Base-by-base conservation (phyloP, 2,888 invertebrate species). In the Chrysolina oricalcia region DNA sequence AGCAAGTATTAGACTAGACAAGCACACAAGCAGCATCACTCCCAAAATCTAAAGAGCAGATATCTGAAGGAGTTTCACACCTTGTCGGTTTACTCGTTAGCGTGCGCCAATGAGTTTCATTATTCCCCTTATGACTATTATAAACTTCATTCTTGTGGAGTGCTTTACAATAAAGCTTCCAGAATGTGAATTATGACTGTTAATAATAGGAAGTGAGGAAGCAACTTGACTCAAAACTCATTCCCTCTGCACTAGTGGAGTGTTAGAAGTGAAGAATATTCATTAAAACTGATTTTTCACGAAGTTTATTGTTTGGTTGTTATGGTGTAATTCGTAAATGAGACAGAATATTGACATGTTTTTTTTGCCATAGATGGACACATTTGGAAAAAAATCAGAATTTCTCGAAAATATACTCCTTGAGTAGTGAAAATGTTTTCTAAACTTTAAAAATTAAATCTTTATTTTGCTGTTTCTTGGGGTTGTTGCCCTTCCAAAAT, bases 101-200 rank as follows among this genome's bases (percentile, higher is more conserved):
- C 17, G 53, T 53, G 19, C 19, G 53, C 53, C 53, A 53, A 11
- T 53, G 19, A 19, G 53, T 53, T 53, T 53, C 17, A 53, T 53
- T 53, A 19, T 53, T 53, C 9, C 53, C 53, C 11, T n/a, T 53
- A 53, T 53, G 21, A 53, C 53, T 53, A 53, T 19, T 53, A 53
- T 53, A 19, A 53, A 11, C 53, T 11, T 17, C 53, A 53, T 53
- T 17, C 53, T 53, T 53, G 19, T 10, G 21, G 53, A 53, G 53
- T 53, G 53, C 19, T 53, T 19, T 19, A 53, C 53, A 53, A 53
- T 53, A 21, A 19, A 19, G 53, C 53, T 19, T 53, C 19, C 10
- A 53, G 53, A 53, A 53, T 19, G 53, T 53, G 53, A 53, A 19
- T 10, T 21, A 53, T 19, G 53, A 53, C 53, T 53, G 53, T 53